Evolutionary conservation across 2,888 invertebrate genomes (phyloP).

Genomic region (Griposia aprilina): DNA sequence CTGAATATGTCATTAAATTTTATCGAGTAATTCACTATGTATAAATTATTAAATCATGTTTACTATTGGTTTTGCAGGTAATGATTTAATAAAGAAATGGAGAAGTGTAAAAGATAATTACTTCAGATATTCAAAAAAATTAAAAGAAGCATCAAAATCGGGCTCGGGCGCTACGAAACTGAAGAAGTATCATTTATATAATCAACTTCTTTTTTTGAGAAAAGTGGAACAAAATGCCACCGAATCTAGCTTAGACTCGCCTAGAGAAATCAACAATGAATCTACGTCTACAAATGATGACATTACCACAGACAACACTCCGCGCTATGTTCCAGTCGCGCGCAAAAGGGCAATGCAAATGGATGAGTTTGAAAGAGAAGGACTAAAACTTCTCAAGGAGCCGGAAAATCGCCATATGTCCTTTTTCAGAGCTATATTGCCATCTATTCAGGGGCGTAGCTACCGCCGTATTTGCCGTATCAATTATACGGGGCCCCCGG

Average conservation of each 20-base stretch:
- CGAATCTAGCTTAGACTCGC: constrained; percentile 56
- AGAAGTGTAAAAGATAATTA: constrained; percentile 54
- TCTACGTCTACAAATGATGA: constrained; percentile 56
- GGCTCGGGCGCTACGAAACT: constrained; percentile 56
- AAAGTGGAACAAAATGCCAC: constrained; percentile 60
- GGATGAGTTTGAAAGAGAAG: constrained; percentile 60
- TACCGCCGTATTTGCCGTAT: too few relatives aligned
- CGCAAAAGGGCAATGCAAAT: constrained; percentile 62
- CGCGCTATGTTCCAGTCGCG: constrained; percentile 52
- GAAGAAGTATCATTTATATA: constrained; percentile 58
- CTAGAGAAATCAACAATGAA: constrained; percentile 55
- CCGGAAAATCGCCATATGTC: constrained; percentile 58
- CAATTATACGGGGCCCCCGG: too few relatives aligned
- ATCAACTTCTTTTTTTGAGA: constrained; percentile 58
- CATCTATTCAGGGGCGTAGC: too few relatives aligned
- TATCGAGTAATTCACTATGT: neutral
- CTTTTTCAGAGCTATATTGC: constrained; percentile 63
- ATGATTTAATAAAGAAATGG: constrained; percentile 46
- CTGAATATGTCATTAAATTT: neutral
- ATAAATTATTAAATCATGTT: constrained; percentile 11
- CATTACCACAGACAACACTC: constrained; percentile 43
- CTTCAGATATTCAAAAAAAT: constrained; percentile 53
- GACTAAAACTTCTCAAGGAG: constrained; percentile 58
- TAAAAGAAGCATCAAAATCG: constrained; percentile 60
- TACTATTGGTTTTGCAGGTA: constrained; percentile 22